Percentiles rank a stretch among this genome's conserved stretches.
Conservation (phyloP, 2,888 invertebrate species). For the Glyphotaelius pellucidus region DNA sequence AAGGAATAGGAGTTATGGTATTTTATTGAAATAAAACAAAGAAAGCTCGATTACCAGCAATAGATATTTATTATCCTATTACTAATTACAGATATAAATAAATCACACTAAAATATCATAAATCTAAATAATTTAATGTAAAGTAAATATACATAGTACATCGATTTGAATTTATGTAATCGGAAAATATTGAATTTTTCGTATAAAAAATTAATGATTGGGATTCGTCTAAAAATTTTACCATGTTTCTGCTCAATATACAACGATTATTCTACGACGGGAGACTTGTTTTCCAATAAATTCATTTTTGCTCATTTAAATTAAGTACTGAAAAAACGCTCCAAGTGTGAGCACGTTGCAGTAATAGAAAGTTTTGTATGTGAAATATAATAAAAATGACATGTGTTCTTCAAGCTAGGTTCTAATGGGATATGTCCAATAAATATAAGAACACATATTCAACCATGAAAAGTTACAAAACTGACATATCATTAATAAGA, state of each 20-base stretch:
- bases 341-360: too few relatives aligned
- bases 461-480: background rate
- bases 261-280: background rate
- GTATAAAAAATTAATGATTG: background rate
- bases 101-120: slow-evolving; percentile 63
- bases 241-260: background rate
- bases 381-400: background rate
- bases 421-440: background rate
- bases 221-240: background rate
- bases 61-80: slow-evolving; percentile 60
- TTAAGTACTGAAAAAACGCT: too few relatives aligned
- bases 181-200: background rate
- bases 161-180: background rate
- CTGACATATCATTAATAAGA: background rate
- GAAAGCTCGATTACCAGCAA: slow-evolving; percentile 55
- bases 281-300: background rate
- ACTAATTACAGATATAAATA: slow-evolving; percentile 63
- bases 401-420: background rate
- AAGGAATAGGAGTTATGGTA: background rate
- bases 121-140: slow-evolving; percentile 48
- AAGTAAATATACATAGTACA: slow-evolving; percentile 23
- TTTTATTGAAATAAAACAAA: background rate
- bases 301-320: too few relatives aligned
- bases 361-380: background rate
- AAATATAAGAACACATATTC: background rate